Base-by-base conservation (phyloP, 2,113 vertebrate genomes). In the Phrynosoma blainvillii region DNA sequence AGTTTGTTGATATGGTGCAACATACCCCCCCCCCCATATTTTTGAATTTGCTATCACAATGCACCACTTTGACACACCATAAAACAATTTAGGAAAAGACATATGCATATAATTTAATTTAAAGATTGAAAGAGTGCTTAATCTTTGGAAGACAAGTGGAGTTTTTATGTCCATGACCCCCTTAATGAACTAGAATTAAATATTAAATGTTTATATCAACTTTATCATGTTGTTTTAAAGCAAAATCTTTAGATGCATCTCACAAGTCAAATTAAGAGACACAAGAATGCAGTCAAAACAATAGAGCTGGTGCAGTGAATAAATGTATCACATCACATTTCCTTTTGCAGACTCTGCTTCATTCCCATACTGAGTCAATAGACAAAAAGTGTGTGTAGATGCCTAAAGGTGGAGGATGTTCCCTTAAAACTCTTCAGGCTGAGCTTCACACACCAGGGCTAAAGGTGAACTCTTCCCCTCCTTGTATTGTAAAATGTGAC, bases 321-420 rank as follows among this genome's bases (percentile, higher is more conserved):
- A 80, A 0, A 0, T 89, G 42, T 8, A 89, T 87, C 88, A 90
- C 87, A 74, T 81, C 86, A 78, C 88, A 90, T 90, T 93, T 93
- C 82, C 88, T 82, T 65, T 21, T 40, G 32, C 90, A 85, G 89
- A 91, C 89, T 88, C 88, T 91, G 91, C 93, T 94, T 90, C 73
- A 11, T 27, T 91, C 79, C 92, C 84, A 88, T 65, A 93, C 89
- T 84, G 88, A 82, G 84, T 95, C 92, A 91, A 93, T 91, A 95
- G 93, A 88, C 89, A 91, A 91, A 94, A 91, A 75, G 78, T 93
- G 89, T 84, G 1, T 11, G 42, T 87, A 66, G 78, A 91, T 85
- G 79, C 81, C 82, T 93, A 93, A 90, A 86, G 75, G 40, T 76
- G 90, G 62, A 89, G 82, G 56, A 88, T 21, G 87, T 91, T 85